Evolutionary conservation across 2,113 vertebrate species (phyloP).

Genomic region (Chrysemys picta): DNA sequence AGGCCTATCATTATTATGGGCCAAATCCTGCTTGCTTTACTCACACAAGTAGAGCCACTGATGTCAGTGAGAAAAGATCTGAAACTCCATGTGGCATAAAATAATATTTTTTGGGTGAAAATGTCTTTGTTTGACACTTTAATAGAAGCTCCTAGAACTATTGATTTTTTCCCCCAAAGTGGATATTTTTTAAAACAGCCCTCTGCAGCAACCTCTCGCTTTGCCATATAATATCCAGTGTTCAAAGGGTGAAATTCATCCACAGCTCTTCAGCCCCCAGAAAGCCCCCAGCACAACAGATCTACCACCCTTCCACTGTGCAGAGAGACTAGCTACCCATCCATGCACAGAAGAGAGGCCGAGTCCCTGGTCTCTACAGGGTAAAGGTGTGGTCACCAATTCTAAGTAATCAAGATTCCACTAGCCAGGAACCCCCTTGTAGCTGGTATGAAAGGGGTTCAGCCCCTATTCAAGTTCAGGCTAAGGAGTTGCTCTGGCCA

Average conservation of each 20-base stretch:
- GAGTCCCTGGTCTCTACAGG: background rate
- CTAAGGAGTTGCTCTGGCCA: background rate
- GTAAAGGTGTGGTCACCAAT: background rate
- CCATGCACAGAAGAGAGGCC: background rate
- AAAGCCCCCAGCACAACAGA: background rate
- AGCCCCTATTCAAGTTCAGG: background rate
- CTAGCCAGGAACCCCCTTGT: background rate
- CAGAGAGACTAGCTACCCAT: background rate
- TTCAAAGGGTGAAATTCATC: background rate
- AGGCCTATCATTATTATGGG: background rate
- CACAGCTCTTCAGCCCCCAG: background rate
- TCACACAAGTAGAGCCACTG: background rate
- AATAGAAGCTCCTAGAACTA: constrained; percentile 26
- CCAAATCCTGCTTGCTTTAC: background rate
- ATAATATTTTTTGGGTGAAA: background rate
- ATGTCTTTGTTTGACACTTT: constrained; percentile 5
- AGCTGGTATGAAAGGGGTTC: background rate
- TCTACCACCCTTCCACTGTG: background rate
- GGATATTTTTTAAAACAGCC: constrained; percentile 7
- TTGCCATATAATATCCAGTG: background rate
- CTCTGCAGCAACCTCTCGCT: constrained; percentile 40
- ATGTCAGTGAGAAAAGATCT: background rate
- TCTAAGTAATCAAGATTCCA: background rate
- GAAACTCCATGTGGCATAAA: background rate
- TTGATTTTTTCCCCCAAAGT: background rate